phyloP scores from a whole-genome alignment of 2,888 invertebrate species.

The Agapostemon virescens region DNA sequence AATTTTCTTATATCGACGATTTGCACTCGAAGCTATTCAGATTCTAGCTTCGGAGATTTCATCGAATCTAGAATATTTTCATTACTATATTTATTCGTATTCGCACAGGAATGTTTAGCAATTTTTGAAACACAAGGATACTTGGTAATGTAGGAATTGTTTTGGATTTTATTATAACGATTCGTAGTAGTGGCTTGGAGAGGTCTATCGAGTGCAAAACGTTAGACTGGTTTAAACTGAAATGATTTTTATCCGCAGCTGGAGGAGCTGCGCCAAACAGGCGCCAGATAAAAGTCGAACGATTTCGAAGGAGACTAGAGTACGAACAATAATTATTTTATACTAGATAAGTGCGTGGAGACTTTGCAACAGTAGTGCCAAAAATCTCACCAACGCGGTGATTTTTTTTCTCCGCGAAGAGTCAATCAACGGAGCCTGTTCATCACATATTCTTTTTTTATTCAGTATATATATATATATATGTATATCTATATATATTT shows the following conservation, averaged over 20 bases:
- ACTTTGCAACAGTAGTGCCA: constrained; percentile 47
- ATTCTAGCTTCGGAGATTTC: background rate
- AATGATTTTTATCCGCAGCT: constrained; percentile 66
- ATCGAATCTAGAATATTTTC: background rate
- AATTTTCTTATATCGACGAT: background rate
- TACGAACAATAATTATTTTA: constrained; percentile 28
- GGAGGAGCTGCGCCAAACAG: constrained; percentile 73
- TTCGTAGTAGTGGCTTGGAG: background rate
- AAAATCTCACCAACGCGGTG: constrained; percentile 21
- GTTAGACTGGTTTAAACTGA: background rate
- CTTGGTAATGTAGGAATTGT: too few relatives aligned
- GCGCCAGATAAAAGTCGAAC: constrained; percentile 63
- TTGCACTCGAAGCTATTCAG: background rate
- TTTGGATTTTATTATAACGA: background rate
- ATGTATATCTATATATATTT: too few relatives aligned
- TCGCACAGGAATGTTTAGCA: too few relatives aligned
- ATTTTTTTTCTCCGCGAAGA: constrained; percentile 20
- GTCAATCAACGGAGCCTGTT: constrained; percentile 9
- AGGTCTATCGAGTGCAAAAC: background rate
- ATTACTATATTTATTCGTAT: too few relatives aligned
- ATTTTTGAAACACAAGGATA: too few relatives aligned
- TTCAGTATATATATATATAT: constrained; percentile 11
- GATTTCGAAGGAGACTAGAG: constrained; percentile 16
- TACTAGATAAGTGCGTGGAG: constrained; percentile 38
- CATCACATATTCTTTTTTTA: constrained; percentile 13